These are phyloP conservation scores for Solen grandis DNA, from an alignment of 1,140 invertebrate genomes.

Conservation along the genomic window DNA sequence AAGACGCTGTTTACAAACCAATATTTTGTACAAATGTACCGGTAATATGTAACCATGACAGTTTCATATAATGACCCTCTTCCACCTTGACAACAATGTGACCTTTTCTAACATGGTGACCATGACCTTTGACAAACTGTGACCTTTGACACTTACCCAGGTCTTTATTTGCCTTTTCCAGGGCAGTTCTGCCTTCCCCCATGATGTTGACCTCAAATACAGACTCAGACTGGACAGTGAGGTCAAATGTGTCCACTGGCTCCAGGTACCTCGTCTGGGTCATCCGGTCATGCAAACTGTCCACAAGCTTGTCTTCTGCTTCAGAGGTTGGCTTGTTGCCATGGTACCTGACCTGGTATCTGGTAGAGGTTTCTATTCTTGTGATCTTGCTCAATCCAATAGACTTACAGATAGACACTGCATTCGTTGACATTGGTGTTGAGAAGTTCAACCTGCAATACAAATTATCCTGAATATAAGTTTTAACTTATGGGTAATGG, in stretches of 20 bases:
- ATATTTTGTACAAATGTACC: too few species aligned
- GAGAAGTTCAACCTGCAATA: conserved; percentile 93
- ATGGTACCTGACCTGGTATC: conserved; percentile 87
- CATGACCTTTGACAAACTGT: too few species aligned
- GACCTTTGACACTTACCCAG: too few species aligned
- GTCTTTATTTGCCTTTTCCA: conserved; percentile 91
- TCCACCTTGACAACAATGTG: too few species aligned
- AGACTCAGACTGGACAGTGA: conserved; percentile 85
- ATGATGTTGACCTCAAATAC: conserved; percentile 93
- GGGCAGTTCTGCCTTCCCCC: conserved; percentile 87
- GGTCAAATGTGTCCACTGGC: conserved; percentile 86
- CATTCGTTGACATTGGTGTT: conserved; percentile 96
- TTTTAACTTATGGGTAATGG: background rate
- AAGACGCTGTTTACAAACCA: too few species aligned
- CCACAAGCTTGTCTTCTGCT: conserved; percentile 67
- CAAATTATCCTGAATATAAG: background rate
- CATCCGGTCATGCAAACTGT: conserved; percentile 90
- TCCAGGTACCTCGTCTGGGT: conserved; percentile 90
- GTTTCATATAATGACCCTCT: too few species aligned
- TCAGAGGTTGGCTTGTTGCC: conserved; percentile 48
- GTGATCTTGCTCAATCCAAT: conserved; percentile 87
- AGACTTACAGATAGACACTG: conserved; percentile 94
- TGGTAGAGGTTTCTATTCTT: conserved; percentile 90
- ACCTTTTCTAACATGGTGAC: too few species aligned
- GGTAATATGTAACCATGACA: too few species aligned